Conservation (phyloP, 2,797 vertebrate species). For the Malurus splendens region DNA sequence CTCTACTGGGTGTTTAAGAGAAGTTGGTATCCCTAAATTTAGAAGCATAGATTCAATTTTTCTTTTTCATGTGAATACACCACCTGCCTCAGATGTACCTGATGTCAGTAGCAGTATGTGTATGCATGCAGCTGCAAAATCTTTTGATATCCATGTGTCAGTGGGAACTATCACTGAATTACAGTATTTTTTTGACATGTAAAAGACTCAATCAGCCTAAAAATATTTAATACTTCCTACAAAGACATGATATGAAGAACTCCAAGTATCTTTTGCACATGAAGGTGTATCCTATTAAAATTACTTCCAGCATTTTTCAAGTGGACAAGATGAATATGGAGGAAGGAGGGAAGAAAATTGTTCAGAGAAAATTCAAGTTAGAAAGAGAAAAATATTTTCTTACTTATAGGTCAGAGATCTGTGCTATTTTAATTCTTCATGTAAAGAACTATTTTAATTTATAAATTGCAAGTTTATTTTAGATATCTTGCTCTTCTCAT, state of each 20-base stretch:
- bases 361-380: background rate
- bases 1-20: background rate
- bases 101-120: background rate
- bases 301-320: background rate
- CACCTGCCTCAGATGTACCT: background rate
- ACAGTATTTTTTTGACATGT: background rate
- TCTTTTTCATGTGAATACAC: background rate
- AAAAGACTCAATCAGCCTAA: background rate
- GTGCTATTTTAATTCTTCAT: background rate
- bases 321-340: background rate
- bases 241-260: background rate
- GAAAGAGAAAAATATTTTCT: background rate
- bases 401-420: background rate
- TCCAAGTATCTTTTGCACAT: background rate
- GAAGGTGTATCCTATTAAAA: background rate
- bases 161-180: background rate
- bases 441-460: background rate
- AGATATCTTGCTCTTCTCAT: background rate
- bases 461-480: background rate
- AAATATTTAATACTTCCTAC: background rate
- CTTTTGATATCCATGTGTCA: background rate
- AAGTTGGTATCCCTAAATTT: background rate
- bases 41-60: background rate
- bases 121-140: background rate
- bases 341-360: background rate